Base-by-base conservation (phyloP, 2,797 vertebrate genomes). In the Arrhamphus sclerolepis region DNA sequence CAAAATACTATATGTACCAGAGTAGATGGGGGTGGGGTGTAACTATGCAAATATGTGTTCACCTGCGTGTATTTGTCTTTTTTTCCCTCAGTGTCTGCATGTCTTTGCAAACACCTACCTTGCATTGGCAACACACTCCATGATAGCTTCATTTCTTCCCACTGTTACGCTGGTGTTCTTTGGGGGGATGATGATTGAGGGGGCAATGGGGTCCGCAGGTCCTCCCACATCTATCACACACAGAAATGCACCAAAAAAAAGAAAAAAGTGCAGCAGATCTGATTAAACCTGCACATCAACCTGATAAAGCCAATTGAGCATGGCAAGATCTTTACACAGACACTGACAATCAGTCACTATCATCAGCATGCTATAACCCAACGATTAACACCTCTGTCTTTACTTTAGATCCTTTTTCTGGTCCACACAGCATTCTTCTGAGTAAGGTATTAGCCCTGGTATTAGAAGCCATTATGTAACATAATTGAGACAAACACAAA, bases 121-220 rank as follows among this genome's bases (percentile, higher is more conserved):
- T 70, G 97, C 97, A 0, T 98, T 98, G 86, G 97, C 97, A 24
- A 99, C 94, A 0, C 97, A 99, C 83, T 98, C 97, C 93, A 99
- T 91, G 71, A 94, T 89, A 38, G 95, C 97, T 75, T 98, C 97
- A 0, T 95, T 96, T 52, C 95, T 94, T 4, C 97, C 97, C 0
- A 94, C 89, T 72, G 96, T 94, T 60, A 98, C 96, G 0, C 97
- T 99, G 72, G 96, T 98, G 91, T 99, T 99, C 87, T 89, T 95
- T 7, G 97, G 97, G 0, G 97, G 90, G 69, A 98, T 86, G 66
- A 98, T 94, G 87, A 99, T 96, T 53, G 93, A 92, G 26, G 97
- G 97, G 7, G 95, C 96, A 0, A 99, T 97, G 75, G 96, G 97
- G 82, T 99, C 97, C 0, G 96, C 96, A 0, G 97, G 95, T 1